A percentile compares a stretch with the other conserved stretches of the same genome.
phyloP scores from a whole-genome alignment of 2,797 vertebrate species.

The Epinephelus awoara region DNA sequence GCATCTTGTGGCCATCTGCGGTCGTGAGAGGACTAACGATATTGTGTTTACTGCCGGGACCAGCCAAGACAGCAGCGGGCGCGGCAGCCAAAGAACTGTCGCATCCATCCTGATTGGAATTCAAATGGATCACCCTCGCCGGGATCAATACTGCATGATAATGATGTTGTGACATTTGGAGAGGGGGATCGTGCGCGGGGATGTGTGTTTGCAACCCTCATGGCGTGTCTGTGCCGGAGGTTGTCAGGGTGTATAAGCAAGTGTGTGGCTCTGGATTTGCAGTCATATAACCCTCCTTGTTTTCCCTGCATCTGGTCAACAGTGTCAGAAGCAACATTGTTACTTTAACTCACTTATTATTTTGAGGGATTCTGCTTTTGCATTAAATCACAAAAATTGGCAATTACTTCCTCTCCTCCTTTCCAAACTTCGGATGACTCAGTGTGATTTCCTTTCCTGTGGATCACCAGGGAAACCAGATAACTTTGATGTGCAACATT shows the following conservation, averaged over 20 bases:
- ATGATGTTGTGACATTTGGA: constrained; percentile 74
- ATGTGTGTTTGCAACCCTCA: constrained; percentile 30
- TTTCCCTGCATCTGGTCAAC: background rate
- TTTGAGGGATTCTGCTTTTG: background rate
- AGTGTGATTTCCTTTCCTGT: constrained; percentile 13
- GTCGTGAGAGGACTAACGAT: constrained; percentile 54
- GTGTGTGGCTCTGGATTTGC: background rate
- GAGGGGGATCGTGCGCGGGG: constrained; percentile 15
- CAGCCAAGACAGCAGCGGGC: constrained; percentile 19
- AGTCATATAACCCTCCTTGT: background rate
- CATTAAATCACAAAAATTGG: constrained; percentile 3
- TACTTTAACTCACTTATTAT: background rate
- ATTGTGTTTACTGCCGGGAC: constrained; percentile 38
- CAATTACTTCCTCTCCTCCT: background rate
- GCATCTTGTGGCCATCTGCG: constrained; percentile 32
- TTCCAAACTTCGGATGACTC: constrained; percentile 19
- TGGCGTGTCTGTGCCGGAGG: background rate
- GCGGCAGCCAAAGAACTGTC: constrained; percentile 53
- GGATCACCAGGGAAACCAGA: constrained; percentile 31
- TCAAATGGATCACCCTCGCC: constrained; percentile 58
- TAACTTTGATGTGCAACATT: constrained; percentile 34
- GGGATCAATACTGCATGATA: constrained; percentile 76
- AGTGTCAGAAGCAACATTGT: background rate
- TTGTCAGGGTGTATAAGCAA: background rate
- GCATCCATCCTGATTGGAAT: constrained; percentile 68